These are phyloP conservation scores for Menidia beryllina DNA, from an alignment of 2,113 vertebrate species.

Conservation along the genomic window DNA sequence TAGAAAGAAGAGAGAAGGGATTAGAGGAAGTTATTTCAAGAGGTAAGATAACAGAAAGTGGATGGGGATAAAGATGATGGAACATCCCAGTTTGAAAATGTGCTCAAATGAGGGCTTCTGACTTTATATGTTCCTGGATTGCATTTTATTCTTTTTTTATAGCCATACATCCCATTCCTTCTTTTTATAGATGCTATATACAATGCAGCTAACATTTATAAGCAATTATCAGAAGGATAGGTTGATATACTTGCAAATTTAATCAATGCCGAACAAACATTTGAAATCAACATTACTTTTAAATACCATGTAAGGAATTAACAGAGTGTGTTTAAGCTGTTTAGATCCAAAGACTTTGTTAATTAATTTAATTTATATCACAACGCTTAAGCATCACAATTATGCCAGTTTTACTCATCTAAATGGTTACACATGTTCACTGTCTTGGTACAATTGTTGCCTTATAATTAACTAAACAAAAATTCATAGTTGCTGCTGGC, in stretches of 20 bases:
- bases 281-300: background rate
- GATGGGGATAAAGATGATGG: slow-evolving; percentile 11
- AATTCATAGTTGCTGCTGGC: background rate
- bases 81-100: too few species aligned
- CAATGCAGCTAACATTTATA: too few species aligned
- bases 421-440: background rate
- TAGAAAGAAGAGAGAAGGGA: background rate
- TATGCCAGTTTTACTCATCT: background rate
- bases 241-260: background rate
- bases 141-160: too few species aligned
- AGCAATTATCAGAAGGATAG: too few species aligned
- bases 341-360: background rate
- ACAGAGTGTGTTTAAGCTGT: background rate
- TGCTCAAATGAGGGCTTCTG: too few species aligned
- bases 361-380: too few species aligned
- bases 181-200: too few species aligned
- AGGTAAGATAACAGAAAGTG: background rate
- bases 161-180: too few species aligned
- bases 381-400: background rate
- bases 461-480: background rate
- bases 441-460: background rate
- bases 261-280: background rate
- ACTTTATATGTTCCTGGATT: too few species aligned
- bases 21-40: background rate
- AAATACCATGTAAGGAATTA: background rate